Conservation (phyloP, 2,888 invertebrate genomes). For the Dicranocentrus wangi region DNA sequence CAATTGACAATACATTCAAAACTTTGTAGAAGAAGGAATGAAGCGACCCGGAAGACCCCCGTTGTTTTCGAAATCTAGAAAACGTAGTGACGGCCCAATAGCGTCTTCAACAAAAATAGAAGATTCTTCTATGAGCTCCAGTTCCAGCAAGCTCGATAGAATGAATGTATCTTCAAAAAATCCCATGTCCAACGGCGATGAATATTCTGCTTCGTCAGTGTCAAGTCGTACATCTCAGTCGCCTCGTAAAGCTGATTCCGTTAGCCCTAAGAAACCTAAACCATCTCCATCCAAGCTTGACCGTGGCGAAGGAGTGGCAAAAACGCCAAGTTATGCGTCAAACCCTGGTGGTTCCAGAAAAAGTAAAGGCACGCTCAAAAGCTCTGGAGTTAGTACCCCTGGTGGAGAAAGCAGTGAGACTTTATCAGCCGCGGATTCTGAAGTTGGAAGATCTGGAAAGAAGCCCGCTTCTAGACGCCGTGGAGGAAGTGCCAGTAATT, state of each 20-base stretch:
- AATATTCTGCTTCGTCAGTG: neutral
- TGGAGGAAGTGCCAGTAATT: conserved; percentile 52
- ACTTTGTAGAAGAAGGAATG: conserved; percentile 21
- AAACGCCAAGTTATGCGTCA: neutral
- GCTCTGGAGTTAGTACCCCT: neutral
- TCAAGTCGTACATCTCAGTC: conserved; percentile 11
- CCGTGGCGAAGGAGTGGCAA: conserved; percentile 37
- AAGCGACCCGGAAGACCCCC: conserved; percentile 24
- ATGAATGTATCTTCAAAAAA: conserved; percentile 32
- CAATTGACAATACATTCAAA: no score
- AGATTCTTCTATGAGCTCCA: neutral
- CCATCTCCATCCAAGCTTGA: neutral
- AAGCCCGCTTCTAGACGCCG: conserved; percentile 41
- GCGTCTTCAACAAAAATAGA: conserved; percentile 62
- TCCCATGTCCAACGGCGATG: conserved; percentile 42
- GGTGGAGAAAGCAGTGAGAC: no score
- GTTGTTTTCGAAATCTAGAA: conserved; percentile 31
- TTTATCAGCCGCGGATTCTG: neutral
- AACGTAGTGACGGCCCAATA: conserved; percentile 56
- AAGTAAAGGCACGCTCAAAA: conserved; percentile 2
- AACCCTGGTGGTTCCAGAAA: conserved; percentile 21
- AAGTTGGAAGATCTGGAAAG: conserved; percentile 4
- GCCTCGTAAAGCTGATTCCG: neutral
- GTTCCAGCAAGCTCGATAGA: neutral
- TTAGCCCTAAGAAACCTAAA: conserved; percentile 15